Base-by-base conservation (phyloP, 2,113 vertebrate genomes). In the Poecilia latipinna region DNA sequence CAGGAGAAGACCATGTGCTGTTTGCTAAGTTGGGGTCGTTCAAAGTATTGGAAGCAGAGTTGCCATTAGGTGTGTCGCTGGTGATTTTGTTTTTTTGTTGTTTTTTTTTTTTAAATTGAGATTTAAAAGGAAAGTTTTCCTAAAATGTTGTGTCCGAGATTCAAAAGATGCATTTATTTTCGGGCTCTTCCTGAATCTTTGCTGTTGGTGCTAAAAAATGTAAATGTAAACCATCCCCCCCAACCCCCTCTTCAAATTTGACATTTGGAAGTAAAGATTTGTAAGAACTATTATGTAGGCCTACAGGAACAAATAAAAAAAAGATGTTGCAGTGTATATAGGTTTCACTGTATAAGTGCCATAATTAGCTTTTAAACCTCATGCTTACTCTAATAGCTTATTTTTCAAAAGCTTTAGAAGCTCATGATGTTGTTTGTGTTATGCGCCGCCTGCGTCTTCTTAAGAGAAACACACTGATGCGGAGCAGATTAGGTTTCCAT, bases 401-500 rank as follows among this genome's bases (percentile, higher is more conserved):
- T 82, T 68, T 66, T 62, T 32, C 62, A 79, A 26, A 7, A 32
- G 70, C 51, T 79, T 35, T 48, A 42, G 33, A 66, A 78, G 72
- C 68, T 33, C 33, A 60, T 35, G 13, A 32, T 61, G 54, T 67
- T 75, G 39, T 68, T 67, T 32, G 37, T 77, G 62, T 35, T 26
- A 75, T 79, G 79, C 51, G 61, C 65, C 22, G 60, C 29, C 60
- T 75, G 68, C 4, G 12, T 74, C n/a, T 74, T 80, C 77, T 73
- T 68, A 22, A 60, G 71, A 67, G 79, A 42, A 87, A 78, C 80
- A 78, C 60, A 42, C 37, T 84, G 89, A 87, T 88, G 71, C 74
- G 74, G 70, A 86, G 80, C 77, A 92, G 86, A 89, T 89, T 88
- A 86, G 57, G 66, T 84, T 90, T 90, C 82, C 88, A 87, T 68